phyloP scores from a whole-genome alignment of 2,888 invertebrate genomes.

The Brachynemurus nebulosus region DNA sequence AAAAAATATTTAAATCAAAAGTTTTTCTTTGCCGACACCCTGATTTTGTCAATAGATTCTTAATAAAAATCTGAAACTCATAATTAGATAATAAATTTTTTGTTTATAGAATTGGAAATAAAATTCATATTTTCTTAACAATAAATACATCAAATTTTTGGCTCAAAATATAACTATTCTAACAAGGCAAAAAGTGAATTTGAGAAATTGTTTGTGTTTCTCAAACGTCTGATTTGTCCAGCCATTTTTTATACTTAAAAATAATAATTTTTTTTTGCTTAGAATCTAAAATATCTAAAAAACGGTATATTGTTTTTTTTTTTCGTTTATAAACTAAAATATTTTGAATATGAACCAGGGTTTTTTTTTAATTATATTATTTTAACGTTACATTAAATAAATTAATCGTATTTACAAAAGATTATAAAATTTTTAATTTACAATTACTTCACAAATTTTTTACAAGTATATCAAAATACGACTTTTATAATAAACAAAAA shows the following conservation, averaged over 20 bases:
- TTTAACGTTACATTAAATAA: not conserved
- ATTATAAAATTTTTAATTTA: no score
- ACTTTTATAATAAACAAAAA: no score
- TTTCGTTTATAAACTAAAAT: constrained; percentile 5
- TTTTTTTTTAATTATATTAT: not conserved
- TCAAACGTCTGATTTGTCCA: constrained; percentile 10
- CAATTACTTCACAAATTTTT: no score
- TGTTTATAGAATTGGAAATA: constrained; percentile 1
- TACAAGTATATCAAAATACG: no score
- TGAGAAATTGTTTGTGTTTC: constrained; percentile 5
- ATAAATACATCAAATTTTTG: constrained; percentile 3
- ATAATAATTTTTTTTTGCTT: constrained; percentile 6
- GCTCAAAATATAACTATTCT: constrained; percentile 9
- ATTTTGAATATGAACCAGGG: not conserved
- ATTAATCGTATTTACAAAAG: no score
- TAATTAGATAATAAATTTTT: not conserved
- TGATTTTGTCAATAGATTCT: constrained; percentile 3
- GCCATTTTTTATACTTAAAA: constrained; percentile 7
- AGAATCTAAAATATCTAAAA: constrained; percentile 8
- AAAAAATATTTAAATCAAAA: no score
- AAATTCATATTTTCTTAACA: constrained; percentile 6
- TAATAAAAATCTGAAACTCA: not conserved
- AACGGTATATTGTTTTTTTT: constrained; percentile 10
- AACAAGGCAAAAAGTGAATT: constrained; percentile 12
- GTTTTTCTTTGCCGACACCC: no score